phyloP scores from a whole-genome alignment of 1,140 invertebrate species.

The Theocolax elegans region DNA sequence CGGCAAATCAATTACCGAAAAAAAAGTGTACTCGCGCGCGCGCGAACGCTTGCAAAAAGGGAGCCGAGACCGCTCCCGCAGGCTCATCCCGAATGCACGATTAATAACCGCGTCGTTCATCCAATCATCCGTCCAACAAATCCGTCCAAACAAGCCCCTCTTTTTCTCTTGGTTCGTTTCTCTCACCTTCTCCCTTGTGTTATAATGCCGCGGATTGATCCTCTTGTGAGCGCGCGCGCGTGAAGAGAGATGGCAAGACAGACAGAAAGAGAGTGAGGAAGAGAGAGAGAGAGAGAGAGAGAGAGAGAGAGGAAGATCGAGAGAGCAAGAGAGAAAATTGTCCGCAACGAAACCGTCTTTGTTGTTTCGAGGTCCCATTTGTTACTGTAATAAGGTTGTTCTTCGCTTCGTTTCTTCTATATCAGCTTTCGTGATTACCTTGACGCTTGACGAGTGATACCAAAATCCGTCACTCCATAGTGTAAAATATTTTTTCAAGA shows the following conservation, averaged over 20 bases:
- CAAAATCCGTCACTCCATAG: no score
- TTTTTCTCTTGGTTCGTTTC: background rate
- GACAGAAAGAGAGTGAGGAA: background rate
- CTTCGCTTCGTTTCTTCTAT: background rate
- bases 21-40: background rate
- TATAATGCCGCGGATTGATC: no score
- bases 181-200: no score
- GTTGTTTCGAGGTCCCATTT: slow-evolving; percentile 7
- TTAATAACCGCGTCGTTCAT: slow-evolving; percentile 39
- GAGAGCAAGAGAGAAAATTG: slow-evolving; percentile 1
- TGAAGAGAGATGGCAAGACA: no score
- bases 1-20: slow-evolving; percentile 35
- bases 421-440: no score
- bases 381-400: slow-evolving; percentile 33
- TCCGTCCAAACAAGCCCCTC: slow-evolving; percentile 37
- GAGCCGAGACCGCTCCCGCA: background rate
- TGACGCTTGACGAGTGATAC: no score
- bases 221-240: background rate
- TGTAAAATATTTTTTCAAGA: no score
- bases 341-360: background rate
- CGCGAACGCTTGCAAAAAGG: background rate
- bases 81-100: slow-evolving; percentile 23
- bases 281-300: background rate
- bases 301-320: background rate
- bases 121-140: slow-evolving; percentile 40